Base-by-base conservation (phyloP, 2,113 vertebrate species). In the Podarcis raffonei region DNA sequence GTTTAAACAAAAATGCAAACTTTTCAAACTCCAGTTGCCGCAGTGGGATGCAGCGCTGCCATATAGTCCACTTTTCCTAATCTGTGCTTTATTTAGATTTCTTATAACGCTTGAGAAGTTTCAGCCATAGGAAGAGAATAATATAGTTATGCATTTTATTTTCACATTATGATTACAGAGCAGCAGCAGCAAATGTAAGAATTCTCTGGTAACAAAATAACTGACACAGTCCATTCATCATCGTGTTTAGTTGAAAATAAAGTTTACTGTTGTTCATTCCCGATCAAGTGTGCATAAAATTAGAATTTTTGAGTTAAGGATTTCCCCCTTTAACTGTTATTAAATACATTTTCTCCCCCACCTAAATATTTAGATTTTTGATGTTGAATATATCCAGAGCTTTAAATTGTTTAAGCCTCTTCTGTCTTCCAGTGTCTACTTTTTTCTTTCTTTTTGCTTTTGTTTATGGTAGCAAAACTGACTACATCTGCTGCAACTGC, bases 401-500 rank as follows among this genome's bases (percentile, higher is more conserved):
- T 97, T 97, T 97, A 97, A 96, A 96, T 97, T 97, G 97, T 97
- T 97, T 97, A 96, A 97, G 97, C 95, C 96, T 97, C 96, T 97
- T 97, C 96, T 96, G 97, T 97, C 95, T 96, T 95, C 93, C 94
- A 96, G 89, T 96, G 94, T 97, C 94, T 95, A 92, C 96, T 96
- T 95, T 94, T 93, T 0, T 94, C 59, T 62, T 62, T 62, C 18
- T 20, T 20, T 62, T 62, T 96, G 96, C 95, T 90, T 96, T 96
- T 92, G 96, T 96, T 96, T 97, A 96, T 93, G 94, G 96, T 96
- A 96, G 96, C 97, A 97, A 97, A 97, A 95, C 95, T 96, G 96
- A 97, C 96, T 96, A 91, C 95, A 93, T 96, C 95, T 97, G 94
- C 96, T 96, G 95, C 94, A 92, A 95, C 94, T 95, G 96, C 97